Evolutionary conservation across 2,797 vertebrate genomes (phyloP), one percentile per base, ranked within the genome.

Genomic region (Garrulus glandarius): DNA sequence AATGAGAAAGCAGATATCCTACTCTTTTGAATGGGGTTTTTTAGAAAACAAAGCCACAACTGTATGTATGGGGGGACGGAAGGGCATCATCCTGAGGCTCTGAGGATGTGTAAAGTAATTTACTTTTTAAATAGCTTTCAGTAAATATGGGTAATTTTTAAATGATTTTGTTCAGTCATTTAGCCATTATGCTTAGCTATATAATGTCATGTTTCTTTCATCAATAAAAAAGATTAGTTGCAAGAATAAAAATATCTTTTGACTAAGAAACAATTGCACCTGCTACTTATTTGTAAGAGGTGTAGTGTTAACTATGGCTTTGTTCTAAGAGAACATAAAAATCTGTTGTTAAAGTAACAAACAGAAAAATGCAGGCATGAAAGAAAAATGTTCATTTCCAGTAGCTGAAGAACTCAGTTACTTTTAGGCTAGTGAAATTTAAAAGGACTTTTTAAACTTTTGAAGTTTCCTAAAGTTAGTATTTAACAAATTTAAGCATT

Each of bases 1-100:
- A 82, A 75, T 53, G 13, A 50, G 15, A 76, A 50, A 68, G 11
- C 36, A 84, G 32, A 60, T 87, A 68, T 55, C 39, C 3, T 34
- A 23, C 9, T 72, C 3, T 23, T 90, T 69, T 52, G 5, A 24
- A 16, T 20, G 5, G 3, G 0, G 0, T 4, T 23, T 69, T 78
- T 34, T 21, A 27, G n/a, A 67, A 71, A 75, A 37, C 8, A 67
- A 3, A 71, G 18, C 13, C 23, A 29, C 39, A 57, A 29, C 7
- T 47, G 0, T 37, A 6, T 44, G 6, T 59, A 2, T 55, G 2
- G 46, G 46, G 3, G 5, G 14, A 19, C 3, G 14, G 14, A 29
- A 36, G 11, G 7, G 0, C 27, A 11, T 32, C 13, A 39, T 52
- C 15, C 22, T 55, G 37, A 59, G 11, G 3, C 2, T 91, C 9